These are phyloP conservation scores for Tapirus terrestris DNA, from an alignment of 2,113 vertebrate genomes.

Conservation along the genomic window DNA sequence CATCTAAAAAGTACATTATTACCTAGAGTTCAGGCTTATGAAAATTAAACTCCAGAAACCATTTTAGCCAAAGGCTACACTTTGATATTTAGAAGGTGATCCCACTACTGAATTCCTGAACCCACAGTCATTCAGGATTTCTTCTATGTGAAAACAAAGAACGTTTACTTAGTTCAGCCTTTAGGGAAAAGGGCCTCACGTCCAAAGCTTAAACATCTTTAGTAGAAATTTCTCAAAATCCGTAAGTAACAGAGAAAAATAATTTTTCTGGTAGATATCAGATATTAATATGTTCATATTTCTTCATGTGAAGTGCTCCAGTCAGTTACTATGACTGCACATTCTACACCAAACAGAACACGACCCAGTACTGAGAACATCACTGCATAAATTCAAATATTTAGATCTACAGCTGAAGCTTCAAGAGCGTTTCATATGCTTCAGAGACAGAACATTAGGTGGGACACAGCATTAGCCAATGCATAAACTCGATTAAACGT, in stretches of 20 bases:
- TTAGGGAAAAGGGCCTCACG: background rate
- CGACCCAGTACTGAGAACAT: background rate
- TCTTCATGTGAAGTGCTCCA: slow-evolving; percentile 42
- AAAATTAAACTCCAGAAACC: slow-evolving; percentile 71
- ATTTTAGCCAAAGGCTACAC: slow-evolving; percentile 71
- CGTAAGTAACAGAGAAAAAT: background rate
- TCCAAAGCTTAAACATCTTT: slow-evolving; percentile 59
- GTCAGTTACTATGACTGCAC: background rate
- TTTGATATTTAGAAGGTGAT: slow-evolving; percentile 68
- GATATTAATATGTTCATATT: slow-evolving; percentile 3
- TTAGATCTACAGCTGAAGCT: background rate
- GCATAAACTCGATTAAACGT: background rate
- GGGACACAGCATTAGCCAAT: accelerated
- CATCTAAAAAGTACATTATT: slow-evolving; percentile 57
- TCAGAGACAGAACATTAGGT: background rate
- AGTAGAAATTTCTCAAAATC: slow-evolving; percentile 40
- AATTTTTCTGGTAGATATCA: slow-evolving; percentile 49
- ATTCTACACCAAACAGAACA: background rate
- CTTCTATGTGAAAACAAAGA: slow-evolving; percentile 44
- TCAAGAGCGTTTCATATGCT: background rate
- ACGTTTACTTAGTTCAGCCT: slow-evolving; percentile 25
- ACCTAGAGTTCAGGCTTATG: slow-evolving; percentile 60
- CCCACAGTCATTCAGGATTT: slow-evolving; percentile 65
- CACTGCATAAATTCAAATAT: background rate
- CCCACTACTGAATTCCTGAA: slow-evolving; percentile 61